Evolutionary conservation across 2,797 vertebrate species (phyloP), one percentile per base, ranked within the genome.

Genomic region (Thaleichthys pacificus): DNA sequence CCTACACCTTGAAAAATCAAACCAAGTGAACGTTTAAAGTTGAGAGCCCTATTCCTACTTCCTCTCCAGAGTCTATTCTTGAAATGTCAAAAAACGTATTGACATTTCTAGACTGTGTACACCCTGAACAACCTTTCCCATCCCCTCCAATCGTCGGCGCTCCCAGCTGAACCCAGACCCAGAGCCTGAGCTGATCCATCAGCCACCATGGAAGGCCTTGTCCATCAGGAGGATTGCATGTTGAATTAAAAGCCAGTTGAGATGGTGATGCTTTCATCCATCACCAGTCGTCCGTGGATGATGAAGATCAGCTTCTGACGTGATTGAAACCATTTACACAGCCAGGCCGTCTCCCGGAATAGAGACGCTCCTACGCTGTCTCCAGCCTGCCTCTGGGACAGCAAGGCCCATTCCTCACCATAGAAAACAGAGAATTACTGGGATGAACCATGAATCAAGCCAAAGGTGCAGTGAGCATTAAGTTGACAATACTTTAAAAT

Each of bases 181-280:
- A 12, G 8, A 47, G 42, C 42, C 42, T 2, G 12, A 0, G 9
- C 42, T 47, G 30, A 19, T 15, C 22, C 26, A 54, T 26, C 15
- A 68, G 8, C 8, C 3, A 56, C 51, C 30, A 30, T 5, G 54
- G 67, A 62, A 72, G 54, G 70, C 74, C 72, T 74, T 80, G 75
- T 84, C 80, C 82, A 81, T 84, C 77, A 74, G 69, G 69, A 62
- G 81, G 82, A 82, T 77, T 82, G 80, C 77, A 70, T 58, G 61
- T 68, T 71, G 71, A 74, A 82, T 80, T 76, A 81, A 80, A 73
- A 65, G 72, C 73, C 75, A 72, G 71, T 71, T 74, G 63, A 62
- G 69, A 66, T 49, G 17, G 64, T 17, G 56, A 71, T 24, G 56
- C 66, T 58, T 61, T 74, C 71, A 66, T 76, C 75, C 61, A 67